These are phyloP conservation scores for Pseudococcus longispinus DNA, from an alignment of 2,888 invertebrate genomes.

Conservation along the genomic window DNA sequence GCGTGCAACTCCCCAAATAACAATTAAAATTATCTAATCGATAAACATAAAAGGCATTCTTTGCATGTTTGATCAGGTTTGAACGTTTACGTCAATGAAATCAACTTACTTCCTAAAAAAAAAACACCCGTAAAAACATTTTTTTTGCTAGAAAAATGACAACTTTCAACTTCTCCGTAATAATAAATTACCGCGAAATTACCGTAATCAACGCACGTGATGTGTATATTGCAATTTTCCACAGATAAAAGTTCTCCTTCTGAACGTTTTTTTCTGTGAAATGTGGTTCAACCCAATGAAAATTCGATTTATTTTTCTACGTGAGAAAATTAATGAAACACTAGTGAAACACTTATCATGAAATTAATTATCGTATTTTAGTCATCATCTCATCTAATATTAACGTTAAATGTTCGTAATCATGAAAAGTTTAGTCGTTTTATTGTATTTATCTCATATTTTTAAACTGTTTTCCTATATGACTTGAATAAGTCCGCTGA, in stretches of 20 bases:
- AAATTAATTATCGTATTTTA: background rate
- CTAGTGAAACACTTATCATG: background rate
- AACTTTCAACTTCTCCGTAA: background rate
- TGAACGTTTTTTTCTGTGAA: background rate
- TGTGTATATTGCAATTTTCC: background rate
- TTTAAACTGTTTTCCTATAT: background rate
- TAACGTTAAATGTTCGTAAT: background rate
- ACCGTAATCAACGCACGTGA: background rate
- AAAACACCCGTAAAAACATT: too few species aligned
- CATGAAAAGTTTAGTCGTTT: background rate
- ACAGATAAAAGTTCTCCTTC: background rate
- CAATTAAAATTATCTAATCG: too few species aligned
- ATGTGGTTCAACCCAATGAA: conserved; percentile 5
- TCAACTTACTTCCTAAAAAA: background rate
- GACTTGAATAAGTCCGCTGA: background rate
- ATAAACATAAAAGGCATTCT: background rate
- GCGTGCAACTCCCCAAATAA: too few species aligned
- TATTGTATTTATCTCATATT: background rate
- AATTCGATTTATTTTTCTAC: conserved; percentile 3
- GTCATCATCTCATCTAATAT: background rate
- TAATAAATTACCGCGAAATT: background rate
- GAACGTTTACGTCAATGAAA: background rate
- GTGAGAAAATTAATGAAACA: too few species aligned
- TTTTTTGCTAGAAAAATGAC: background rate
- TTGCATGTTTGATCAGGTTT: background rate